Base-by-base conservation (phyloP, 2,888 invertebrate genomes). In the Blastobasis lacticolella region DNA sequence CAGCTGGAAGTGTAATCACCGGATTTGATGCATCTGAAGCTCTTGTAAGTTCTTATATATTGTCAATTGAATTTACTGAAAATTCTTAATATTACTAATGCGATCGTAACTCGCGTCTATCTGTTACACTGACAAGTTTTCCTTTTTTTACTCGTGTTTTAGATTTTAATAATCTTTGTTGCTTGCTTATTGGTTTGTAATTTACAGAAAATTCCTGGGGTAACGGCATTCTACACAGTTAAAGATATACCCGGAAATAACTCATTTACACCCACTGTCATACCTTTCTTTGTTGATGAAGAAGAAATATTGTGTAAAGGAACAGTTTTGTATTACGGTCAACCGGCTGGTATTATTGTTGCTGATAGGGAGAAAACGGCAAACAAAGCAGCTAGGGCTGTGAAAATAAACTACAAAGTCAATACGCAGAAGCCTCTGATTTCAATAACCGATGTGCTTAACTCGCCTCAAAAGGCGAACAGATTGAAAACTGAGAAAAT, bases 311-410 rank as follows among this genome's bases (percentile, higher is more conserved):
- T 88, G 56, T 88, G 86, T 58, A 77, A 75, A 54, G 86, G 80
- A 3, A 70, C 78, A 52, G 56, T 92, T 0, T 60, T 76, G 48
- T 93, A 87, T 67, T 89, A 90, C 51, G 90, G 92, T 0, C 94
- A 94, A 68, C 90, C 93, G 0, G 72, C 93, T 6, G 94, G 93
- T 0, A 71, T 94, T n/a, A 84, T 94, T 6, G 88, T 92, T 0
- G 94, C 94, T 4, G 88, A 82, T 42, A 86, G 83, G 38, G 86
- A 89, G 48, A 73, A 79, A 1, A 62, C 89, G 9, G 93, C 93
- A 0, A 82, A 89, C 48, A 71, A 77, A 48, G 92, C 92, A 0
- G 90, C 90, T 0, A 77, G 82, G 46, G 49, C 58, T 40, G 90
- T 92, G 0, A 79, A 84, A 67, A 71, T 91, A 4, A 74, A 70